Conservation (phyloP, 2,888 invertebrate genomes). For the Encarsia formosa region DNA sequence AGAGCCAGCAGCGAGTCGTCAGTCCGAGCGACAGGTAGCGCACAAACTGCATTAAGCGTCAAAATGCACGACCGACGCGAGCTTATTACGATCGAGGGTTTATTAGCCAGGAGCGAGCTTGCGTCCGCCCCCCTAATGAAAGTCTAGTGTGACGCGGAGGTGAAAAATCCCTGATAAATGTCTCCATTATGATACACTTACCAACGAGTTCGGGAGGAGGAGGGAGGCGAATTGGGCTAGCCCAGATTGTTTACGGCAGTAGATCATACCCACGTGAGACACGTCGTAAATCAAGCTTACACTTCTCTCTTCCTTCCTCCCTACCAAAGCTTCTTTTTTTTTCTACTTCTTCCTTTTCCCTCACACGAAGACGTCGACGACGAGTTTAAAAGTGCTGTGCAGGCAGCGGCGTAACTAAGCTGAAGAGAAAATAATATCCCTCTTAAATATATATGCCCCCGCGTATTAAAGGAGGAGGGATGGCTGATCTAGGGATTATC, state of each 20-base stretch:
- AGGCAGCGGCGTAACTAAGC: conserved; percentile 23
- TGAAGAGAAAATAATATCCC: conserved; percentile 32
- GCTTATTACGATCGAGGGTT: conserved; percentile 22
- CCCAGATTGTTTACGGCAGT: conserved; percentile 23
- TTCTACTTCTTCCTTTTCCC: background rate
- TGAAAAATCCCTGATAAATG: conserved; percentile 22
- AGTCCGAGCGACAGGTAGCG: conserved; percentile 40
- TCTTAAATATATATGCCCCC: conserved; percentile 1
- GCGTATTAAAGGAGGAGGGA: conserved; percentile 18
- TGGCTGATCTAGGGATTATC: conserved; percentile 35
- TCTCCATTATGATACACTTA: conserved; percentile 21
- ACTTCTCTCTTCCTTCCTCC: background rate
- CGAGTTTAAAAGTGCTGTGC: conserved; percentile 26
- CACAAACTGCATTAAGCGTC: conserved; percentile 36
- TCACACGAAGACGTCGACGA: background rate
- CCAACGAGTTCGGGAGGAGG: too few species aligned
- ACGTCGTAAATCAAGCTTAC: conserved; percentile 18
- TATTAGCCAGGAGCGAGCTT: too few species aligned
- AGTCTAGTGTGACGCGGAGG: too few species aligned
- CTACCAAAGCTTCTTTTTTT: too few species aligned
- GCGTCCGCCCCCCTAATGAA: too few species aligned
- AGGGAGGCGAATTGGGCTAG: too few species aligned
- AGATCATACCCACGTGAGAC: conserved; percentile 12
- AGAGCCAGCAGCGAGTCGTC: conserved; percentile 44
- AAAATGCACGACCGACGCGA: conserved; percentile 25